Evolutionary conservation across 2,888 invertebrate genomes (phyloP).

Genomic region (Lutraria lutraria): DNA sequence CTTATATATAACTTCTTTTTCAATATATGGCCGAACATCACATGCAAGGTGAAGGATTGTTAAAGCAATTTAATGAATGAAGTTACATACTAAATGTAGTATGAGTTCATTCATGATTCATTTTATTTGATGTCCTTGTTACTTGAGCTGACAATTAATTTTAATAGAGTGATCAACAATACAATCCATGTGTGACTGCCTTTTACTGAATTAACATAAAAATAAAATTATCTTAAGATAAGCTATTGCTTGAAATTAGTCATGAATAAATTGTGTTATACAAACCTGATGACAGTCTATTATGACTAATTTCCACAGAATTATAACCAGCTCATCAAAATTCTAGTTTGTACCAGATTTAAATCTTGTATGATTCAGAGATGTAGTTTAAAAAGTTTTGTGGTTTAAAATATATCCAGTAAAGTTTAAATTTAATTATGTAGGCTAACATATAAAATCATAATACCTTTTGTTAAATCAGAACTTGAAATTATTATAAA

Average conservation of each 20-base stretch:
- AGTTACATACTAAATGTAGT: background rate
- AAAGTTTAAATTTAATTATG: background rate
- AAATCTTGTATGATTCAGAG: conserved; percentile 9
- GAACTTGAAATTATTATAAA: background rate
- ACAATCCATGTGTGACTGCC: background rate
- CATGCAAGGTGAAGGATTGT: background rate
- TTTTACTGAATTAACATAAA: conserved; percentile 1
- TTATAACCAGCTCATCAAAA: conserved; percentile 4
- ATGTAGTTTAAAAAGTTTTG: background rate
- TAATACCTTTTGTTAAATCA: background rate
- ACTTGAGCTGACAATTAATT: background rate
- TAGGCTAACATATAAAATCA: background rate
- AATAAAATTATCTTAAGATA: background rate
- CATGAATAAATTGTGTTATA: background rate
- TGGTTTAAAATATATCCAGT: background rate
- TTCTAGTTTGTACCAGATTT: background rate
- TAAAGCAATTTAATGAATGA: conserved; percentile 1
- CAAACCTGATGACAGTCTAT: background rate
- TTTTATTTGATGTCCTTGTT: background rate
- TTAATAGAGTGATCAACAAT: background rate
- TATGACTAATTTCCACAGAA: conserved; percentile 1
- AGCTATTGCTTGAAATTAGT: background rate
- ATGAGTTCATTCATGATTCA: conserved; percentile 16
- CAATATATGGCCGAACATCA: background rate
- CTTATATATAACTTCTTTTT: too few species aligned